Percentiles rank a stretch among this genome's conserved stretches.
phyloP scores from a whole-genome alignment of 2,888 invertebrate genomes.

The Dyspetes luteomarginatus region DNA sequence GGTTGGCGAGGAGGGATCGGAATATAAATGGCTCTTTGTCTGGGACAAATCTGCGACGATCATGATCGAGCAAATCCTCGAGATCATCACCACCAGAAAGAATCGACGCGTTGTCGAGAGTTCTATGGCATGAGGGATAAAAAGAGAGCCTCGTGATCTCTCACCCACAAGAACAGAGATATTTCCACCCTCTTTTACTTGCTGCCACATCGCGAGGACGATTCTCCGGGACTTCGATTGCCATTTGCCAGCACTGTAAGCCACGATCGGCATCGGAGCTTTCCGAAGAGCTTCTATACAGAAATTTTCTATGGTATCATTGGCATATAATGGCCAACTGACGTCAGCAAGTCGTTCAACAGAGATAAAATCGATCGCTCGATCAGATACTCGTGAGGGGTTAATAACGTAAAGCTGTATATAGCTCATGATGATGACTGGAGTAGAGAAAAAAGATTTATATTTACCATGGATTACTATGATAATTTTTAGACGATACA shows the following conservation, averaged over 20 bases:
- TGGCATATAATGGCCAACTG: conserved; percentile 71
- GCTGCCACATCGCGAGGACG: conserved; percentile 38
- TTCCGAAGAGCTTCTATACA: too few relatives aligned
- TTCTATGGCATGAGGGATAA: conserved; percentile 3
- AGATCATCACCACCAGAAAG: conserved; percentile 26
- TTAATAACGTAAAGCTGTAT: too few relatives aligned
- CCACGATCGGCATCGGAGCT: too few relatives aligned
- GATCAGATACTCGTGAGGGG: too few relatives aligned
- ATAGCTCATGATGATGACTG: too few relatives aligned
- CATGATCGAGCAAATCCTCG: conserved; percentile 69
- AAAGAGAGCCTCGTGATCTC: conserved; percentile 21
- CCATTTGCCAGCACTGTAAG: conserved; percentile 68
- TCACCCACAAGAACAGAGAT: conserved; percentile 40
- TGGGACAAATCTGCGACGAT: conserved; percentile 70
- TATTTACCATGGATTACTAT: too few relatives aligned
- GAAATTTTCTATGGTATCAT: too few relatives aligned
- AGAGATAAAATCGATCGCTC: conserved; percentile 8
- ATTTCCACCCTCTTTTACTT: conserved; percentile 55
- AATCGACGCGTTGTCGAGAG: conserved; percentile 6
- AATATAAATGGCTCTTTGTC: conserved; percentile 48
- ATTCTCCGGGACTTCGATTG: conserved; percentile 66
- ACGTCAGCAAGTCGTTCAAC: conserved; percentile 76
- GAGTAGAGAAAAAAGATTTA: too few relatives aligned
- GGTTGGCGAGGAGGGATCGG: too few relatives aligned
- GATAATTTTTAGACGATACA: too few relatives aligned